Percentiles rank a stretch among this genome's conserved stretches.
These are phyloP conservation scores for Diplodus sargus DNA, from an alignment of 2,797 vertebrate species.

Conservation along the genomic window DNA sequence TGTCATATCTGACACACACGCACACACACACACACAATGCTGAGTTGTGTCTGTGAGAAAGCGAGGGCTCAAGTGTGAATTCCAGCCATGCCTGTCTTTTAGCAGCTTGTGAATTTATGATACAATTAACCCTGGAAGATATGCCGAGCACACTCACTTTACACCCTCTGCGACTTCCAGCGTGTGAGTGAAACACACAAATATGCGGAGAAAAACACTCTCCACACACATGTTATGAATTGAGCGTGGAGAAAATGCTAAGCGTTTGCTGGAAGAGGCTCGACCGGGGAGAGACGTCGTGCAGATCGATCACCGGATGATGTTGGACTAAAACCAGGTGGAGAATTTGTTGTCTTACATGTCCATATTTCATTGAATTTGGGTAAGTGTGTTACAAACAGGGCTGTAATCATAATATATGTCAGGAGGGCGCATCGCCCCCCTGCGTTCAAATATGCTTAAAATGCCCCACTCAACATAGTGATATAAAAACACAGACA, in stretches of 20 bases:
- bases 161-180: constrained; percentile 59
- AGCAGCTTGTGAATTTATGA: constrained; percentile 83
- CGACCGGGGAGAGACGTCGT: not conserved
- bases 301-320: not conserved
- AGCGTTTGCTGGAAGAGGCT: not conserved
- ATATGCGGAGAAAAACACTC: constrained; percentile 30
- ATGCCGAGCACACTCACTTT: constrained; percentile 69
- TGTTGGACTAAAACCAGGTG: not conserved
- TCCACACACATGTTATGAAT: constrained; percentile 17
- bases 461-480: too few species aligned
- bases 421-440: too few species aligned
- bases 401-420: too few species aligned
- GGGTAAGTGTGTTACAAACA: not conserved
- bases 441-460: too few species aligned
- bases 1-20: constrained; percentile 42
- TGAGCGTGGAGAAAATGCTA: constrained; percentile 18
- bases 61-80: constrained; percentile 81
- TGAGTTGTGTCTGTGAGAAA: constrained; percentile 67
- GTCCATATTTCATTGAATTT: not conserved
- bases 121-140: constrained; percentile 80
- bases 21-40: constrained; percentile 38
- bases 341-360: constrained; percentile 2
- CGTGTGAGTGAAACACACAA: constrained; percentile 44
- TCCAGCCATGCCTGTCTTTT: constrained; percentile 81
- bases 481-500: too few species aligned